phyloP scores from a whole-genome alignment of 2,888 invertebrate species.

The Folsomia manolachei region DNA sequence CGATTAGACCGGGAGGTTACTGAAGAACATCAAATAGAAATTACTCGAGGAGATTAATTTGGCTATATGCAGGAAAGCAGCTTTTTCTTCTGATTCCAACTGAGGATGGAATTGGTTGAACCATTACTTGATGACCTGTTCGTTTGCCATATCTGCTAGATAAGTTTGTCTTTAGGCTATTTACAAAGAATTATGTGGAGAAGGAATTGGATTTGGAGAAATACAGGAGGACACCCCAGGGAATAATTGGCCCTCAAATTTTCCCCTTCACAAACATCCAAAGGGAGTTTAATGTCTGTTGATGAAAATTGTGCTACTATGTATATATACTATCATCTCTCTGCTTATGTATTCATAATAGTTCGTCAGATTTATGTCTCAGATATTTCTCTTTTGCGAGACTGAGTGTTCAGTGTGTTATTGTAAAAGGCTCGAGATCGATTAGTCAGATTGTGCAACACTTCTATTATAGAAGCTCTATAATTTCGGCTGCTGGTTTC shows the following conservation, averaged over 20 bases:
- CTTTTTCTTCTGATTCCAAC: not conserved
- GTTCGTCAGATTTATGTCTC: no score
- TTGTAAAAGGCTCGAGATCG: no score
- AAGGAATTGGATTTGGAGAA: not conserved
- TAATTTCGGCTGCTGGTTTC: no score
- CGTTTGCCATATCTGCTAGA: not conserved
- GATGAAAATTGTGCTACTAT: not conserved
- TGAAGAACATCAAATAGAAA: slow-evolving; percentile 16
- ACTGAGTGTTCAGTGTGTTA: no score
- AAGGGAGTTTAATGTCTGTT: not conserved
- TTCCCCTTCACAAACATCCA: not conserved
- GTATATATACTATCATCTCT: not conserved
- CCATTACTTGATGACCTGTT: not conserved
- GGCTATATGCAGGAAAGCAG: not conserved
- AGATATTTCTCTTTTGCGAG: no score
- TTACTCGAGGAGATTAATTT: slow-evolving; percentile 9
- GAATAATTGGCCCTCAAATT: not conserved
- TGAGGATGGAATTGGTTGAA: no score
- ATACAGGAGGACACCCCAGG: not conserved
- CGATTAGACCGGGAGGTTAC: slow-evolving; percentile 6
- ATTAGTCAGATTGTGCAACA: no score
- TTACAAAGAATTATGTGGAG: not conserved
- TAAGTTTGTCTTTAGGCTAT: not conserved
- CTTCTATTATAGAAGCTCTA: no score
- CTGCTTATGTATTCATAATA: no score